These are phyloP conservation scores for Mobula birostris DNA, from an alignment of 2,113 vertebrate species.

Conservation along the genomic window DNA sequence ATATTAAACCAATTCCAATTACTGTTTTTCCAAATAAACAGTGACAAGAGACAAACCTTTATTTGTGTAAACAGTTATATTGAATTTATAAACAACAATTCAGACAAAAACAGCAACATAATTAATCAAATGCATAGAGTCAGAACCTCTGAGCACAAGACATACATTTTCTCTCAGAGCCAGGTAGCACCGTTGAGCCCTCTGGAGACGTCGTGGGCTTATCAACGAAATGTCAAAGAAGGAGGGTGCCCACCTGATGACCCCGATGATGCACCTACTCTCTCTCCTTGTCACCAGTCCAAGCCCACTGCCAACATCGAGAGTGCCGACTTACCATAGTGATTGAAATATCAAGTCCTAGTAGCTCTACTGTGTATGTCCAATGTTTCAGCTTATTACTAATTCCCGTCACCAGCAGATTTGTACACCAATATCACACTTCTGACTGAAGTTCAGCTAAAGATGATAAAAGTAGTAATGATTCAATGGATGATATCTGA, in stretches of 20 bases:
- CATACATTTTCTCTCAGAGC: not conserved
- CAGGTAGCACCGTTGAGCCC: too few relatives aligned
- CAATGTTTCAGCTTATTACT: not conserved
- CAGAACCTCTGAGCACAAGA: not conserved
- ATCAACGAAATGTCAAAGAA: too few relatives aligned
- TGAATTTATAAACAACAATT: not conserved
- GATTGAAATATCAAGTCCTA: too few relatives aligned
- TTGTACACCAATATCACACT: not conserved
- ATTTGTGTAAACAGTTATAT: not conserved
- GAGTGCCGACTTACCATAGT: too few relatives aligned
- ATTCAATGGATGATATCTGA: not conserved
- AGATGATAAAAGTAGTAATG: not conserved
- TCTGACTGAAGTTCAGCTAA: not conserved
- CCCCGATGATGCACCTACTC: too few relatives aligned
- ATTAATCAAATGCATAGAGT: constrained; percentile 5
- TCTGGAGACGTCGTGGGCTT: too few relatives aligned
- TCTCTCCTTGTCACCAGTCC: too few relatives aligned
- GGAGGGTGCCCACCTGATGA: too few relatives aligned
- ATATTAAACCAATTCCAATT: not conserved
- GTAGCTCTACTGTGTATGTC: not conserved
- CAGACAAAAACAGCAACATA: not conserved
- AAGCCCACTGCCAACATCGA: too few relatives aligned
- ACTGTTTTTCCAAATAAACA: not conserved
- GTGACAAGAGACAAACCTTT: not conserved
- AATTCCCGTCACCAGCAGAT: too few relatives aligned